A percentile compares a stretch with the other conserved stretches of the same genome.
These are phyloP conservation scores for Picus viridis DNA, from an alignment of 2,797 vertebrate genomes.

Conservation along the genomic window DNA sequence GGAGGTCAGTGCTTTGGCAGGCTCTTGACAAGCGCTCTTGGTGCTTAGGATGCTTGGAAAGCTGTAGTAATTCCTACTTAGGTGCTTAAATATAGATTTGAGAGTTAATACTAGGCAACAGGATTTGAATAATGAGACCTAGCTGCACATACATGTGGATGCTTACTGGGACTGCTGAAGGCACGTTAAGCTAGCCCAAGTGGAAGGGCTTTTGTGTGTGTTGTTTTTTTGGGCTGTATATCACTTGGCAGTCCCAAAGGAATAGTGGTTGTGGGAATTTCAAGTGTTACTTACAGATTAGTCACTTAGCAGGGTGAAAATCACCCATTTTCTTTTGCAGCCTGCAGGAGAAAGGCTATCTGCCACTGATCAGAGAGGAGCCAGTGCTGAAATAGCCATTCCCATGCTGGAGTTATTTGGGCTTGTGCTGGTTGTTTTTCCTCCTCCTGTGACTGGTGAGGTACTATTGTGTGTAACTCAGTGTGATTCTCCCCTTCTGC, in stretches of 20 bases:
- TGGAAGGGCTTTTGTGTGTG: neutral
- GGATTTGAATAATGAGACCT: slow-evolving; percentile 40
- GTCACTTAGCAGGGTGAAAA: neutral
- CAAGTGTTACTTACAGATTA: neutral
- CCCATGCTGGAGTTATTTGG: neutral
- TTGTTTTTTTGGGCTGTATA: rapidly evolving
- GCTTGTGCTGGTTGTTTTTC: neutral
- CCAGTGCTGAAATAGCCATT: neutral
- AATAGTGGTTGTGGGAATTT: neutral
- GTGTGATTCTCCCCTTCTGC: too few species aligned
- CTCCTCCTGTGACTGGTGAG: neutral
- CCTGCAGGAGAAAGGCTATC: neutral
- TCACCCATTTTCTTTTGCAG: neutral
- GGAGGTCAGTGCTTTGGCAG: neutral
- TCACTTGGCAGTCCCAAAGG: neutral
- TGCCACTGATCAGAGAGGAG: neutral
- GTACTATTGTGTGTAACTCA: neutral
- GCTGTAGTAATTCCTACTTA: slow-evolving; percentile 62
- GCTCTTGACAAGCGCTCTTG: slow-evolving; percentile 35
- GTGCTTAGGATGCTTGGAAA: slow-evolving; percentile 44
- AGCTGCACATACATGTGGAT: neutral
- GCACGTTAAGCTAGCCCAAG: neutral
- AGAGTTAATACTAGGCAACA: slow-evolving; percentile 54
- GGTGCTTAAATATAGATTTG: slow-evolving; percentile 72
- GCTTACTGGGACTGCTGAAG: neutral